phyloP scores from a whole-genome alignment of 2,113 vertebrate species.

The Edolisoma coerulescens region DNA sequence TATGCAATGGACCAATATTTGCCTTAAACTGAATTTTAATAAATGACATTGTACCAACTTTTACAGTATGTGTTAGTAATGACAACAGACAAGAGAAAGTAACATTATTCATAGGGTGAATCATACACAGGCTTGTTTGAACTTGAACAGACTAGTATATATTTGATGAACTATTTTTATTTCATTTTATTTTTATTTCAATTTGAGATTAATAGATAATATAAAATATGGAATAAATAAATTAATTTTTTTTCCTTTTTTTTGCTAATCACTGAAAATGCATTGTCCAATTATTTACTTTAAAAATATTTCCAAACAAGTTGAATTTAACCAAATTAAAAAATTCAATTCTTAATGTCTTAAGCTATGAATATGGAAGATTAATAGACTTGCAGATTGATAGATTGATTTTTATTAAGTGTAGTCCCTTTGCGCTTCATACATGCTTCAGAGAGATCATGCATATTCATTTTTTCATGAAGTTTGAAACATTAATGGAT shows the following conservation, averaged over 20 bases:
- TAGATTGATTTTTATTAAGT: neutral
- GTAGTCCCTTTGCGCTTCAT: neutral
- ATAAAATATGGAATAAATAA: neutral
- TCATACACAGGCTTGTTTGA: neutral
- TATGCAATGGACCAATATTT: neutral
- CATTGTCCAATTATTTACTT: neutral
- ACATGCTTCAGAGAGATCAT: neutral
- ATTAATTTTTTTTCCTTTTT: neutral
- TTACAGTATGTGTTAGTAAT: neutral
- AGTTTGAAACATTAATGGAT: neutral
- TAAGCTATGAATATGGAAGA: neutral
- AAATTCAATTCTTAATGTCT: neutral
- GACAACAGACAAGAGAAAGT: neutral
- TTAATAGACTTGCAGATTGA: neutral
- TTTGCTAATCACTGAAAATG: neutral
- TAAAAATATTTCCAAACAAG: neutral
- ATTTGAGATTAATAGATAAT: neutral
- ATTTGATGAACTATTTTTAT: neutral
- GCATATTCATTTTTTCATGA: neutral
- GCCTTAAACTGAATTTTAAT: neutral
- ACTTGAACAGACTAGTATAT: neutral
- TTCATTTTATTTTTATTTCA: neutral
- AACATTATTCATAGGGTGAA: neutral
- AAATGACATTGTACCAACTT: neutral
- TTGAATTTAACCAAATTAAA: neutral